These are phyloP conservation scores for Sphenopsis melanotis DNA, from an alignment of 2,797 vertebrate genomes.

Conservation along the genomic window DNA sequence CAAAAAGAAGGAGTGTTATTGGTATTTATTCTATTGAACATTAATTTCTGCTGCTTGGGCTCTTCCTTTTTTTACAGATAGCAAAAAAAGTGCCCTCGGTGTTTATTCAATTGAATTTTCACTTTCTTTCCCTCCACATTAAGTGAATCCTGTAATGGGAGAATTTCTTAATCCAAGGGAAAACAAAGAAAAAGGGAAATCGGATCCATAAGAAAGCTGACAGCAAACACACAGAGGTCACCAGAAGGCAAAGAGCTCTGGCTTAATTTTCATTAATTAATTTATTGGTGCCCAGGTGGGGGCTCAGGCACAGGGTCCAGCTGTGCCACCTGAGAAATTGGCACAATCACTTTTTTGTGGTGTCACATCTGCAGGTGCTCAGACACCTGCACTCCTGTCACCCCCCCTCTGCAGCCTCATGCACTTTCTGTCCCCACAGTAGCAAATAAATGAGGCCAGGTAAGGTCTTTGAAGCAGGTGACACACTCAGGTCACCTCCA, in stretches of 20 bases:
- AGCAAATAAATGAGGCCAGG: neutral
- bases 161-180: conserved; percentile 5
- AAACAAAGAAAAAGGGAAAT: conserved; percentile 2
- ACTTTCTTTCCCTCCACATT: neutral
- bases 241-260: neutral
- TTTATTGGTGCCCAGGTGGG: neutral
- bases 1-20: conserved; percentile 20
- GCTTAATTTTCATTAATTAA: neutral
- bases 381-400: neutral
- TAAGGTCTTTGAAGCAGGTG: neutral
- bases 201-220: neutral
- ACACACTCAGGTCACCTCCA: neutral
- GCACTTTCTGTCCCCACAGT: neutral
- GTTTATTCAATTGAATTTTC: conserved; percentile 48
- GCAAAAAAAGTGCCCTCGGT: neutral
- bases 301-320: accelerated
- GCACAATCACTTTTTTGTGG: neutral
- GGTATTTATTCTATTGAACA: conserved; percentile 27
- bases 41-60: neutral
- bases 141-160: neutral
- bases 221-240: neutral
- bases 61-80: neutral
- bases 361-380: neutral
- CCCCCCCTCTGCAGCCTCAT: accelerated
- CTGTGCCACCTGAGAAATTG: neutral